A percentile compares a stretch with the other conserved stretches of the same genome.
Evolutionary conservation across 2,888 invertebrate species (phyloP).

Genomic region (Plemyria rubiginata): DNA sequence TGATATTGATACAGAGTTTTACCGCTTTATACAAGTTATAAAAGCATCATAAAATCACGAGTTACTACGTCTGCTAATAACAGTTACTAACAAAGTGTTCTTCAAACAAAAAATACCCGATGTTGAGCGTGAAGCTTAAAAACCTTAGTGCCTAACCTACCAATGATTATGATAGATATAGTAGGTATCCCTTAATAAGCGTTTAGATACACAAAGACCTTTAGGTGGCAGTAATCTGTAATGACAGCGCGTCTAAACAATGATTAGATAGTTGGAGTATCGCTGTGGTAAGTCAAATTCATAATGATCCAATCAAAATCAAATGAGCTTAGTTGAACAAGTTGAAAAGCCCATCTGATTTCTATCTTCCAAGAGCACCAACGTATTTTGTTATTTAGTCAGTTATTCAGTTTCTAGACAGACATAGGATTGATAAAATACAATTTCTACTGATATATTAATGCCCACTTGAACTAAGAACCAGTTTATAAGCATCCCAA

Average conservation of each 20-base stretch:
- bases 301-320: slow-evolving; percentile 13
- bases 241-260: slow-evolving; percentile 43
- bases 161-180: slow-evolving; percentile 5
- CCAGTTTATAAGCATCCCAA: too few relatives aligned
- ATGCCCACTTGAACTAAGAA: too few relatives aligned
- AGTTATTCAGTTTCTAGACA: too few relatives aligned
- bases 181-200: slow-evolving; percentile 35
- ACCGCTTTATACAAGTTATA: not conserved
- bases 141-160: slow-evolving; percentile 14
- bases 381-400: too few relatives aligned
- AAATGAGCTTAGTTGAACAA: not conserved
- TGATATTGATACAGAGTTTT: not conserved
- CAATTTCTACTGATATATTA: too few relatives aligned
- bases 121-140: slow-evolving; percentile 27
- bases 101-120: slow-evolving; percentile 16
- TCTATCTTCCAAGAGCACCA: too few relatives aligned
- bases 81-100: slow-evolving; percentile 2
- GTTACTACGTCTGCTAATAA: not conserved
- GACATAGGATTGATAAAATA: too few relatives aligned
- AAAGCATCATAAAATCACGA: not conserved
- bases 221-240: slow-evolving; percentile 41
- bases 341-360: too few relatives aligned
- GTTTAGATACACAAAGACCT: slow-evolving; percentile 38
- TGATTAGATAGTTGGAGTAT: slow-evolving; percentile 28
- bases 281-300: slow-evolving; percentile 21